Conservation (phyloP, 2,113 vertebrate genomes). For the Melanocharis versteri region DNA sequence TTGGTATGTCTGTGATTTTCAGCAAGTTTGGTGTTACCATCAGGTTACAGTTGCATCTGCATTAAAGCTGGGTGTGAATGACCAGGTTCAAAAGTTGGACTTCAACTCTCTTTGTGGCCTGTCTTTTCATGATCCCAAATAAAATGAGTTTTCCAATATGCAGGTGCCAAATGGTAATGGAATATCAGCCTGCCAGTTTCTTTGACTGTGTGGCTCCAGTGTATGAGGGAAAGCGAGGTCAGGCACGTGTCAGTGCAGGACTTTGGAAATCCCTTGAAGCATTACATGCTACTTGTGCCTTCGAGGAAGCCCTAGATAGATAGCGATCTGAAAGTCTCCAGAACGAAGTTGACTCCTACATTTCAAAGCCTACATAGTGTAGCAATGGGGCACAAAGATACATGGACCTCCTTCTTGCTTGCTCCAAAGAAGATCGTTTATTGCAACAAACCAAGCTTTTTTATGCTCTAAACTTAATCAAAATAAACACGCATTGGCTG, state of each 20-base stretch:
- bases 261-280: neutral
- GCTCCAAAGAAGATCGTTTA: neutral
- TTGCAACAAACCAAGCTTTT: neutral
- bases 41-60: neutral
- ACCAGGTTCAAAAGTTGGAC: neutral
- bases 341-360: neutral
- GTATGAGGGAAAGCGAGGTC: accelerated
- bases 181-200: neutral
- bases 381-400: neutral
- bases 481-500: neutral
- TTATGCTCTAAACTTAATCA: neutral
- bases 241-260: neutral
- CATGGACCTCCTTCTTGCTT: accelerated
- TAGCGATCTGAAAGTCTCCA: neutral
- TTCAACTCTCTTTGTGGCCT: neutral
- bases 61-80: neutral
- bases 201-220: neutral
- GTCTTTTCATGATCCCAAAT: neutral
- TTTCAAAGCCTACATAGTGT: neutral
- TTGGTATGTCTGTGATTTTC: neutral
- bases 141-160: neutral
- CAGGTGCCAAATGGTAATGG: neutral
- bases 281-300: neutral
- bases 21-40: neutral
- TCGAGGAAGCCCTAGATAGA: neutral